Conservation (phyloP, 2,113 vertebrate genomes). For the Narcine bancroftii region DNA sequence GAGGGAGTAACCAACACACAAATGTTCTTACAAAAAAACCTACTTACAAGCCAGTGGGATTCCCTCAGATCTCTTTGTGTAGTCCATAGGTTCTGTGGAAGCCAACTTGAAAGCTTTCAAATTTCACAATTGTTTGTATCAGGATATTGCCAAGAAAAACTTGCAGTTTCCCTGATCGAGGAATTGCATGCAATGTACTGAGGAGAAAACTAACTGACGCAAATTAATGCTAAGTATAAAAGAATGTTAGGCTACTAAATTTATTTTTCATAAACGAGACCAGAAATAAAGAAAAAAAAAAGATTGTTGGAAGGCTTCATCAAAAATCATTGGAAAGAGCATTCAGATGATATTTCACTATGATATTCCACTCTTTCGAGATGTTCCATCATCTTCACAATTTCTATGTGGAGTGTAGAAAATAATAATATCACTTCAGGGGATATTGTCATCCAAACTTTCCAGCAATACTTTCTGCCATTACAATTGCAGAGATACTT, state of each 20-base stretch:
- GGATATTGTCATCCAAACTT: neutral
- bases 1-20: neutral
- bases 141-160: neutral
- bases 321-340: neutral
- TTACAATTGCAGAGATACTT: neutral
- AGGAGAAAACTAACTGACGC: neutral
- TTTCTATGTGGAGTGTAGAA: neutral
- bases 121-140: too few species aligned
- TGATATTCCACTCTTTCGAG: neutral
- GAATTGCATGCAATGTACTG: neutral
- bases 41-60: too few species aligned
- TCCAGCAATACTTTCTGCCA: neutral
- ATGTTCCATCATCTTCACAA: neutral
- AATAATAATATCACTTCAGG: too few species aligned
- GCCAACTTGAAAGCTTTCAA: too few species aligned
- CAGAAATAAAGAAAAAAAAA: neutral
- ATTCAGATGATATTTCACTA: neutral
- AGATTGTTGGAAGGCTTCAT: neutral
- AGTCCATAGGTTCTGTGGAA: too few species aligned
- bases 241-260: neutral
- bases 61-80: too few species aligned
- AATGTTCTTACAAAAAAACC: neutral
- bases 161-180: neutral
- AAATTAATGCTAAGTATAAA: neutral
- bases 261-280: neutral